phyloP scores from a whole-genome alignment of 2,888 invertebrate genomes.

The Euspilapteryx auroguttella region DNA sequence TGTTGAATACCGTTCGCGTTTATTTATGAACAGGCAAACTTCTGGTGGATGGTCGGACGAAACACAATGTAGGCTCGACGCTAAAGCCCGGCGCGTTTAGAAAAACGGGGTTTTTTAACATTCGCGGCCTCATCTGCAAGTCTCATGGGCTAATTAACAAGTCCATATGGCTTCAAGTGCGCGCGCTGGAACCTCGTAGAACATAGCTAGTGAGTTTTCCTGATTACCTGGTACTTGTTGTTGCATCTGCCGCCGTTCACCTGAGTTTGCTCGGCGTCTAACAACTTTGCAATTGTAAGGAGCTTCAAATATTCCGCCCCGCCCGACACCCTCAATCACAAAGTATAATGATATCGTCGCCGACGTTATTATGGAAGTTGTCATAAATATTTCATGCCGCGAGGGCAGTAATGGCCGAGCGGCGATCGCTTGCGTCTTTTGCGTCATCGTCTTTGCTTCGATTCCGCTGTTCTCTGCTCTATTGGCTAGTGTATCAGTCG shows the following conservation, averaged over 20 bases:
- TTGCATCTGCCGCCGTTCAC: conserved; percentile 28
- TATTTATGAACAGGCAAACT: conserved; percentile 64
- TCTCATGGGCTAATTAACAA: conserved; percentile 90
- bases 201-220: too few species aligned
- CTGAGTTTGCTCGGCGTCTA: conserved; percentile 15
- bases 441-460: background rate
- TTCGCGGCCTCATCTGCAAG: conserved; percentile 74
- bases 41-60: conserved; percentile 56
- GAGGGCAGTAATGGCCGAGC: conserved; percentile 45
- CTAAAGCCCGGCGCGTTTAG: too few species aligned
- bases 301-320: conserved; percentile 59
- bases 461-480: too few species aligned
- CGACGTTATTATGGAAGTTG: conserved; percentile 56
- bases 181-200: too few species aligned
- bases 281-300: conserved; percentile 57
- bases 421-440: background rate
- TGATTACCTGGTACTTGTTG: too few species aligned
- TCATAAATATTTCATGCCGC: conserved; percentile 59
- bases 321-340: conserved; percentile 60
- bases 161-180: conserved; percentile 87
- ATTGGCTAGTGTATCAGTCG: too few species aligned
- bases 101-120: too few species aligned
- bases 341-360: conserved; percentile 64
- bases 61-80: conserved; percentile 51
- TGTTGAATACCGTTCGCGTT: conserved; percentile 64